Conservation (phyloP, 2,113 vertebrate species). For the Eptesicus fuscus region DNA sequence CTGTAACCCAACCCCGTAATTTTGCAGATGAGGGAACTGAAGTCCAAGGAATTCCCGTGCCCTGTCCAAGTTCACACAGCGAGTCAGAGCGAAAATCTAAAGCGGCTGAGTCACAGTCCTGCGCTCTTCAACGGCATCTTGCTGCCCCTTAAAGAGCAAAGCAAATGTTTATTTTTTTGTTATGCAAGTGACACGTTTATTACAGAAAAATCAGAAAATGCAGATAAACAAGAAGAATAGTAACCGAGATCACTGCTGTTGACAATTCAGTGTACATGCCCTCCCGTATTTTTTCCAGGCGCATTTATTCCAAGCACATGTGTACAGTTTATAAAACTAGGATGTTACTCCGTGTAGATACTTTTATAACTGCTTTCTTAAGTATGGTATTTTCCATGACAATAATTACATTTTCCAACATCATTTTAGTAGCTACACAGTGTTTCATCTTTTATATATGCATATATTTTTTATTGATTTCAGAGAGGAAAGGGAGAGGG, state of each 20-base stretch:
- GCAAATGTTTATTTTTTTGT: background rate
- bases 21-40: conserved; percentile 17
- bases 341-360: background rate
- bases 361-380: conserved; percentile 8
- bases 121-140: accelerated
- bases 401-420: background rate
- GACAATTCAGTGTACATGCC: background rate
- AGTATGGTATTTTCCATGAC: background rate
- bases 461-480: too few relatives aligned
- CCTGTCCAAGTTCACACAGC: background rate
- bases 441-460: background rate
- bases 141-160: background rate
- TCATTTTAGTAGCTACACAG: background rate
- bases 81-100: background rate
- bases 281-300: background rate
- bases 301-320: background rate
- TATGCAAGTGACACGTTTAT: background rate
- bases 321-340: background rate
- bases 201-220: background rate
- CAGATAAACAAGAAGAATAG: background rate
- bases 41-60: background rate
- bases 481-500: too few relatives aligned
- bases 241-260: background rate
- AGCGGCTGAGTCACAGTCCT: background rate
- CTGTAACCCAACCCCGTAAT: background rate